Percentiles rank a stretch among this genome's conserved stretches.
These are phyloP conservation scores for Scartelaos histophorus DNA, from an alignment of 2,113 vertebrate genomes.

Conservation along the genomic window DNA sequence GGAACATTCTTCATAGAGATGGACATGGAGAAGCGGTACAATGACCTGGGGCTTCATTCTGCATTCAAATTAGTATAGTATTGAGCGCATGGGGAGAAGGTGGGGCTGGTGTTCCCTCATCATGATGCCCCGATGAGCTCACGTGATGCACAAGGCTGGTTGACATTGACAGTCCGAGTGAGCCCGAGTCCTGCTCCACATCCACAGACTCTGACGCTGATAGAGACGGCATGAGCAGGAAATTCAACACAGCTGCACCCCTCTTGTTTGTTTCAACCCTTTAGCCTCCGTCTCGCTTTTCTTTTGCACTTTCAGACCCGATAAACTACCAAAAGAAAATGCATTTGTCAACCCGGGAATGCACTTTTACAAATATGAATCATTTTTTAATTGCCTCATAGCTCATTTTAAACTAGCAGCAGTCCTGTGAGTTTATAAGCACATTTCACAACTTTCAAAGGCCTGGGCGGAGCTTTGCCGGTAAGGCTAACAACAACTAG, in stretches of 20 bases:
- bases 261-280: constrained; percentile 57
- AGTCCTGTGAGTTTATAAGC: too few relatives aligned
- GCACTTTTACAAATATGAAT: constrained; percentile 22
- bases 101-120: constrained; percentile 50
- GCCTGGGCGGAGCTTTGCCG: too few relatives aligned
- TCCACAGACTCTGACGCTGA: constrained; percentile 53
- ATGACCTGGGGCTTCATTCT: too few relatives aligned
- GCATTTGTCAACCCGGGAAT: background rate
- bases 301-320: constrained; percentile 27
- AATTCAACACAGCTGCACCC: constrained; percentile 69
- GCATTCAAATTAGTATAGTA: constrained; percentile 3
- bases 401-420: too few relatives aligned
- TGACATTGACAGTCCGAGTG: constrained; percentile 51
- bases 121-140: constrained; percentile 57
- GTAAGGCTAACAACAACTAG: too few relatives aligned
- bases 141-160: constrained; percentile 55
- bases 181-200: background rate
- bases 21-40: too few relatives aligned
- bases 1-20: too few relatives aligned
- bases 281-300: constrained; percentile 3
- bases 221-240: constrained; percentile 69
- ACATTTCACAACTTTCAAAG: too few relatives aligned
- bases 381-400: background rate
- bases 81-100: constrained; percentile 43
- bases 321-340: background rate